Percentiles rank a stretch among this genome's conserved stretches.
phyloP scores from a whole-genome alignment of 2,797 vertebrate genomes.

The Setipinna tenuifilis region DNA sequence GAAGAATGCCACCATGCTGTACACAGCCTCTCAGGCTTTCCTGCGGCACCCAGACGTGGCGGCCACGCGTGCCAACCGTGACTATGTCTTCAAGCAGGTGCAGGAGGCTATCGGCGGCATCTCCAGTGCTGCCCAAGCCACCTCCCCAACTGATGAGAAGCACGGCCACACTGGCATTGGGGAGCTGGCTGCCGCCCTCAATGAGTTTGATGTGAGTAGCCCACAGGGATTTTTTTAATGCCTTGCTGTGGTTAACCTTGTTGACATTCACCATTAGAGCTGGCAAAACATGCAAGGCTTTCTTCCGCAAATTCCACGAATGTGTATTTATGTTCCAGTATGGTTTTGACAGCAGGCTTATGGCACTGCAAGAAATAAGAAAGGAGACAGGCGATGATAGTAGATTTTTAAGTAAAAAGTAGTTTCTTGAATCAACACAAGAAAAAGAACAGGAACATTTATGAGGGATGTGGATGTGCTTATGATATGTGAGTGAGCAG shows the following conservation, averaged over 20 bases:
- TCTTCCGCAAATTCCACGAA: too few relatives aligned
- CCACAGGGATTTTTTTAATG: background rate
- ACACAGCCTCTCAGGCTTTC: constrained; percentile 95
- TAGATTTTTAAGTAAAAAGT: too few relatives aligned
- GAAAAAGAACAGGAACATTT: too few relatives aligned
- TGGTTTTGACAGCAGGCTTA: too few relatives aligned
- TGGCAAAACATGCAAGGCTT: too few relatives aligned
- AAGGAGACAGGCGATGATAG: too few relatives aligned
- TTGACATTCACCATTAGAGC: too few relatives aligned
- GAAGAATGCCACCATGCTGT: constrained; percentile 98
- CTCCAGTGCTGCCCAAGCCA: constrained; percentile 95
- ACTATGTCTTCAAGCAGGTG: constrained; percentile 99
- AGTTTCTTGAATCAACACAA: too few relatives aligned
- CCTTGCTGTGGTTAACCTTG: background rate
- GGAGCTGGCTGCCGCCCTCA: constrained; percentile 94
- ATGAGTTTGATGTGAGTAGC: constrained; percentile 95
- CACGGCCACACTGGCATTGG: constrained; percentile 96
- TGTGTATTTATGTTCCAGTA: too few relatives aligned
- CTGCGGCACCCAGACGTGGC: constrained; percentile 96
- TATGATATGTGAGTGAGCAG: too few relatives aligned
- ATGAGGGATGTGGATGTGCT: too few relatives aligned
- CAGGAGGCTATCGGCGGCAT: constrained; percentile 97
- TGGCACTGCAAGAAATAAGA: too few relatives aligned
- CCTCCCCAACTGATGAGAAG: constrained; percentile 92
- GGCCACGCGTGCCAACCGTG: constrained; percentile 93